Evolutionary conservation across 2,888 invertebrate genomes (phyloP).

Genomic region (Corythucha ciliata): DNA sequence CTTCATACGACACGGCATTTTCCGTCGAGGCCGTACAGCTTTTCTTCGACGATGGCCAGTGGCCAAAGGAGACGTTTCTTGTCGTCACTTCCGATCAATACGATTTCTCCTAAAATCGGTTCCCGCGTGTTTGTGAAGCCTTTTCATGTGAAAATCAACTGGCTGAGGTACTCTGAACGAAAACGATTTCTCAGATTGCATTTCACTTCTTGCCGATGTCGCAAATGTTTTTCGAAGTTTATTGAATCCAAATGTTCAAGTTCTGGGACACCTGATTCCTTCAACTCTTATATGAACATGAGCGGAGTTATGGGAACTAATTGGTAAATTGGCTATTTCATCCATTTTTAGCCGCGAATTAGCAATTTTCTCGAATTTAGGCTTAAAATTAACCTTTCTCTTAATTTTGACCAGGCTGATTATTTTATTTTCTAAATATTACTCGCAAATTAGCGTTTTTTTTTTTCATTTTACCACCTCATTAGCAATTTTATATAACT

Average conservation of each 20-base stretch:
- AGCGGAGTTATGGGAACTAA: conserved; percentile 4
- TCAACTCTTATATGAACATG: not conserved
- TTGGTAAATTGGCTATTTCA: no score
- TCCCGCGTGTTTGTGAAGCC: not conserved
- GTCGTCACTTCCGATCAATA: not conserved
- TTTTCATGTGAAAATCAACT: not conserved
- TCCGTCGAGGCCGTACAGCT: not conserved
- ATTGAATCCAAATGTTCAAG: conserved; percentile 6
- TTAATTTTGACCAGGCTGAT: no score
- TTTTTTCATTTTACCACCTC: no score
- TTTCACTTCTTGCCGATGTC: not conserved
- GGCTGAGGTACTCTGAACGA: not conserved
- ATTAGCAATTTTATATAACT: no score
- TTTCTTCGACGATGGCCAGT: conserved; percentile 15
- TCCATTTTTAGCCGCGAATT: no score
- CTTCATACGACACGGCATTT: conserved; percentile 5
- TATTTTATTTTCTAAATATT: no score
- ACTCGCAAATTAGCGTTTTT: no score
- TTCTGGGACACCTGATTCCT: conserved; percentile 1
- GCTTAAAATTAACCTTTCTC: no score
- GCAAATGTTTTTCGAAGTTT: not conserved
- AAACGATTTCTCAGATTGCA: not conserved
- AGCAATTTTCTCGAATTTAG: no score
- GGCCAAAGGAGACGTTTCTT: conserved; percentile 17
- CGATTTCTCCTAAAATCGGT: conserved; percentile 10